These are phyloP conservation scores for Epizoanthus illoricatus DNA, from an alignment of 92 coral and sea anemone genomes.

Conservation along the genomic window DNA sequence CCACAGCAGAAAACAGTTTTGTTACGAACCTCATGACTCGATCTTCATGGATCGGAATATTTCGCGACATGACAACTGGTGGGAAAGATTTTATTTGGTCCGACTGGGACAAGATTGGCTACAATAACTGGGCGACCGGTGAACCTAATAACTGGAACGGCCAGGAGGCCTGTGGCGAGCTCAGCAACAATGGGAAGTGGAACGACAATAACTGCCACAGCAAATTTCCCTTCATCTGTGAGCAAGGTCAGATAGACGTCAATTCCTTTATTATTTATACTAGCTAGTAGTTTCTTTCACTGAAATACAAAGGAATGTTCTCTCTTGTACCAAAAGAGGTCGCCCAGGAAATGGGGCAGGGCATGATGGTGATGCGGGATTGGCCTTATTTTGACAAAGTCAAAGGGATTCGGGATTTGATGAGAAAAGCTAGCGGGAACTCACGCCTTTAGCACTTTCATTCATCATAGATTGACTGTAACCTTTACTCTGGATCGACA, in stretches of 20 bases:
- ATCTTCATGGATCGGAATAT: slow-evolving; percentile 16
- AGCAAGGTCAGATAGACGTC: neutral
- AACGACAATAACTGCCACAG: slow-evolving; percentile 16
- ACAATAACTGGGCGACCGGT: slow-evolving; percentile 5
- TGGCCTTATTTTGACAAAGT: no score
- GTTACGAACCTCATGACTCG: neutral
- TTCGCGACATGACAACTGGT: slow-evolving; percentile 27
- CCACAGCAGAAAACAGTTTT: slow-evolving; percentile 16
- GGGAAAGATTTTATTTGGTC: slow-evolving; percentile 23
- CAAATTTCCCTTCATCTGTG: slow-evolving; percentile 11
- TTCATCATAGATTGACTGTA: no score
- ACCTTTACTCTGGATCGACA: no score
- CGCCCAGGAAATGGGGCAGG: no score
- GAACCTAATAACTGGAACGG: slow-evolving; percentile 18
- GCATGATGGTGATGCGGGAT: no score
- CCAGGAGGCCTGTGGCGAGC: slow-evolving; percentile 22
- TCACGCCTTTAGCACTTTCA: no score
- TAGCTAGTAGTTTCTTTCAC: no score
- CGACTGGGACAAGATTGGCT: slow-evolving; percentile 14
- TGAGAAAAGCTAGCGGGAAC: no score
- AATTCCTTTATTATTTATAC: no score
- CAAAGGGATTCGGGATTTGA: no score
- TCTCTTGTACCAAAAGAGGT: no score
- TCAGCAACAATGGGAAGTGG: slow-evolving; percentile 5
- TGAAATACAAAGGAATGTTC: no score